Percentiles rank a stretch among this genome's conserved stretches.
These are phyloP conservation scores for Thunnus maccoyii DNA, from an alignment of 2,113 vertebrate genomes.

Conservation along the genomic window DNA sequence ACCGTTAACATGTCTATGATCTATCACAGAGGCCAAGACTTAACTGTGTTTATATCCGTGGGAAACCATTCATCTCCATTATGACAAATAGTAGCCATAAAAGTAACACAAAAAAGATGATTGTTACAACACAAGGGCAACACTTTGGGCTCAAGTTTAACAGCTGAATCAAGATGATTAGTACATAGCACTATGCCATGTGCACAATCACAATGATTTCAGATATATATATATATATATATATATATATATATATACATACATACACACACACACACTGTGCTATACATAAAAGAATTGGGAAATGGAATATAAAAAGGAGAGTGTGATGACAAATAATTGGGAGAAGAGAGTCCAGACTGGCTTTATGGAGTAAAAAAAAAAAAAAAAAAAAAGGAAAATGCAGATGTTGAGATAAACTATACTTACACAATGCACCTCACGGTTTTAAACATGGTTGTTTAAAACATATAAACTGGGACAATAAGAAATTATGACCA, in stretches of 20 bases:
- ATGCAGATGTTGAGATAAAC: slow-evolving; percentile 4
- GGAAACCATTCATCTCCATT: slow-evolving; percentile 30
- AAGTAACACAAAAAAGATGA: neutral
- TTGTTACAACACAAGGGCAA: neutral
- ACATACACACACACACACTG: neutral
- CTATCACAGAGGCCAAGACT: slow-evolving; percentile 21
- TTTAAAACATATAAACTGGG: neutral
- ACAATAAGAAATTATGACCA: slow-evolving; percentile 4
- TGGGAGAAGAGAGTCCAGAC: neutral
- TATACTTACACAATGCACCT: neutral
- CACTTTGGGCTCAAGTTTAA: neutral
- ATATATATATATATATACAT: too few species aligned
- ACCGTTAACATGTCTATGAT: slow-evolving; percentile 12
- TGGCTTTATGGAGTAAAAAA: neutral
- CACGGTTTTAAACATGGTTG: too few species aligned
- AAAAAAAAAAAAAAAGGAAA: neutral
- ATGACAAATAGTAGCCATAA: neutral
- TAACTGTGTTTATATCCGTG: slow-evolving; percentile 24
- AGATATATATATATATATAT: too few species aligned
- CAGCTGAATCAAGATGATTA: neutral
- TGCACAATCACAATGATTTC: slow-evolving; percentile 2
- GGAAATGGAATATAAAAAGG: neutral
- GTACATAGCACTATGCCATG: neutral
- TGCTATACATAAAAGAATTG: neutral
- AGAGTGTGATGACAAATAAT: neutral